These are phyloP conservation scores for Goniozus legneri DNA, from an alignment of 1,140 invertebrate species.

Conservation along the genomic window DNA sequence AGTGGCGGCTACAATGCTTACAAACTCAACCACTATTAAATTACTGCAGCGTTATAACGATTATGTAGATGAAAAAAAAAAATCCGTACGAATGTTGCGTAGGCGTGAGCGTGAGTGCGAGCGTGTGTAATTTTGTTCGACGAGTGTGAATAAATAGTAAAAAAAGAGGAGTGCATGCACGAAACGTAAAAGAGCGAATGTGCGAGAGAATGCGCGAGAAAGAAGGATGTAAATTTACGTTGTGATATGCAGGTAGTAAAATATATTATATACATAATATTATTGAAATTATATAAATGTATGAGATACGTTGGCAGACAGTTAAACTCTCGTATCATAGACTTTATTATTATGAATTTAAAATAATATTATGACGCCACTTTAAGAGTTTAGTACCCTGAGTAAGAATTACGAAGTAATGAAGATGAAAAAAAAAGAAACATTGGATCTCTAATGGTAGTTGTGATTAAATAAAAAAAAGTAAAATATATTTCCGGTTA, in stretches of 20 bases:
- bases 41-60: constrained; percentile 48
- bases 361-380: constrained; percentile 48
- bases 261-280: constrained; percentile 30
- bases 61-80: constrained; percentile 49
- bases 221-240: constrained; percentile 42
- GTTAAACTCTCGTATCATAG: constrained; percentile 48
- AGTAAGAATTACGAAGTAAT: constrained; percentile 24
- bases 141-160: too few species aligned
- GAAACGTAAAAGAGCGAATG: not conserved
- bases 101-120: constrained; percentile 12
- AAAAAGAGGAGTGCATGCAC: too few species aligned
- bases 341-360: constrained; percentile 51
- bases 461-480: constrained; percentile 42
- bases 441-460: constrained; percentile 44
- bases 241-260: constrained; percentile 50
- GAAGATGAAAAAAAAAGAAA: constrained; percentile 18
- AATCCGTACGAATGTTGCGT: constrained; percentile 14
- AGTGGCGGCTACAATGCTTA: constrained; percentile 43
- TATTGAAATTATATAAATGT: constrained; percentile 30
- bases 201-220: constrained; percentile 14
- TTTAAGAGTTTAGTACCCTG: constrained; percentile 48
- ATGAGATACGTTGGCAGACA: constrained; percentile 43
- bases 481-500: constrained; percentile 48
- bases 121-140: constrained; percentile 1
- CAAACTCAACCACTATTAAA: constrained; percentile 43